phyloP scores from a whole-genome alignment of 2,888 invertebrate species.

The Pachycephus smyrnensis region DNA sequence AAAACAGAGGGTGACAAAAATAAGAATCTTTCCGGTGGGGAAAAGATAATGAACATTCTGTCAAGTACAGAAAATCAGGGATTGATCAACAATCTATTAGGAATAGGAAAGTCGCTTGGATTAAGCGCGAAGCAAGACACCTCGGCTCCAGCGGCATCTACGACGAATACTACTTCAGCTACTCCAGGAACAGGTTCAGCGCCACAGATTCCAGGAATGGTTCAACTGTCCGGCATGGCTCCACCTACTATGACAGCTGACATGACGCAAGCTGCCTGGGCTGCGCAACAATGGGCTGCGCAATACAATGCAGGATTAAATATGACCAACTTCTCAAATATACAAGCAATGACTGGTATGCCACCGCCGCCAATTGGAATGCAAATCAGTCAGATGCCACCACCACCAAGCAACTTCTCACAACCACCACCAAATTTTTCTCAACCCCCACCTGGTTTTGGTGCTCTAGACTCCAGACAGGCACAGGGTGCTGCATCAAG shows the following conservation, averaged over 20 bases:
- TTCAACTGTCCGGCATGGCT: constrained; percentile 21
- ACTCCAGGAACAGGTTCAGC: constrained; percentile 22
- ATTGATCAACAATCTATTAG: constrained; percentile 61
- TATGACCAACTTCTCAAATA: constrained; percentile 34
- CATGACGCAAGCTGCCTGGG: constrained; percentile 53
- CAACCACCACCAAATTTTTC: constrained; percentile 48
- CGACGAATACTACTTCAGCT: constrained; percentile 2
- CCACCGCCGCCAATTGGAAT: constrained; percentile 34
- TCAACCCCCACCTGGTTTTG: constrained; percentile 38
- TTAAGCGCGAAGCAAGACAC: constrained; percentile 55
- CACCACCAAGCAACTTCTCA: constrained; percentile 42
- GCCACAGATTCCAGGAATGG: constrained; percentile 13
- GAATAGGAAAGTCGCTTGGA: constrained; percentile 63
- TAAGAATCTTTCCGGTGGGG: constrained; percentile 58
- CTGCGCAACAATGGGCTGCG: constrained; percentile 56
- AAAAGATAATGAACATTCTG: constrained; percentile 60
- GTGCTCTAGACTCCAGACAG: constrained; percentile 6
- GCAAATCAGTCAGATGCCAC: constrained; percentile 24
- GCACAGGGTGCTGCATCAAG: constrained; percentile 8
- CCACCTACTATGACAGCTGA: constrained; percentile 44
- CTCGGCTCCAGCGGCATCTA: constrained; percentile 24
- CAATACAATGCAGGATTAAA: constrained; percentile 54
- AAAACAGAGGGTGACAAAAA: constrained; percentile 57
- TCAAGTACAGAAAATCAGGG: constrained; percentile 63
- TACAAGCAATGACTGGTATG: constrained; percentile 33